Evolutionary conservation across 2,113 vertebrate species (phyloP), one percentile per base, ranked within the genome.

Genomic region (Zapus hudsonius): DNA sequence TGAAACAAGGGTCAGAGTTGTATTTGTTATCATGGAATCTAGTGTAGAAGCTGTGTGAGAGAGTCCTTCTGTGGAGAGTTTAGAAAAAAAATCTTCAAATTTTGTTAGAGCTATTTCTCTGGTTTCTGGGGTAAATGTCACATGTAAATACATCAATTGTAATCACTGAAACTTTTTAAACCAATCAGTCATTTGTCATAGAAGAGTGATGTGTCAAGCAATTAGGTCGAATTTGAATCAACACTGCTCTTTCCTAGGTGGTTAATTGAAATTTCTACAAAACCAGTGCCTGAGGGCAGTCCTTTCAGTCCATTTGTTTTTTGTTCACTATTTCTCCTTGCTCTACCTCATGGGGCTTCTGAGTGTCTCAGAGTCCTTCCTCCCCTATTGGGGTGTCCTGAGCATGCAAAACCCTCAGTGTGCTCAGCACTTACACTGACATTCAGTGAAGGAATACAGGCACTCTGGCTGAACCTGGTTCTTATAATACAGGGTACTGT

Each of bases 71-170:
- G 40, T 59, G 64, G 88, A 67, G 12, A 42, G 52, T 36, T 84
- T 75, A 27, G 38, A 81, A 66, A 93, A 83, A 81, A 67, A 66
- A 73, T 80, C 69, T 36, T 42, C 44, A 67, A 31, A 72, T 85
- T 87, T 90, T 88, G 64, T 92, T 93, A 36, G 52, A 92, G 83
- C 3, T 59, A 40, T 59, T 82, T 61, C 44, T 90, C 33, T 93
- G 74, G 16, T 92, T 87, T 93, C 22, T 89, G 25, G 25, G 59
- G 61, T 66, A 92, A 95, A 93, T 85, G 85, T 83, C 61, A 63
- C 61, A 81, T 94, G 94, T 87, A 87, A 93, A 91, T 87, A 47
- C 31, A 84, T 84, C 55, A n/a, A 33, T 59, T 85, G 44, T 40
- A 90, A 27, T 87, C 33, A 9, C 63, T 83, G 73, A 59, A 57